A percentile compares a stretch with the other conserved stretches of the same genome.
Conservation (phyloP, 1,140 invertebrate species). For the Theocolax elegans region DNA sequence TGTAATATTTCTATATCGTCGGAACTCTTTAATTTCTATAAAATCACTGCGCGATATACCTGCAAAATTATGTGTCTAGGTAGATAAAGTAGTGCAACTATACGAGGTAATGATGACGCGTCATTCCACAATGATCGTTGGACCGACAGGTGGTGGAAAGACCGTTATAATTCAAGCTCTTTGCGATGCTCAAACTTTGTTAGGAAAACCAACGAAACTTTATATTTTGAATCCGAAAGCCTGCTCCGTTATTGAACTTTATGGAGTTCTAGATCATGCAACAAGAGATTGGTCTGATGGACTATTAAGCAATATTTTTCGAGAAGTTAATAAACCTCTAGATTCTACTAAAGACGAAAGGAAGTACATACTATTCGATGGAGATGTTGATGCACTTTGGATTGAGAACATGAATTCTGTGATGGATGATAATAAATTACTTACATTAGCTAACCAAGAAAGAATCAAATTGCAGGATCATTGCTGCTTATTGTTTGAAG, state of each 20-base stretch:
- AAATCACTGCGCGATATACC: no score
- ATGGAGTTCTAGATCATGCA: slow-evolving; percentile 86
- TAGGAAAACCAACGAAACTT: slow-evolving; percentile 82
- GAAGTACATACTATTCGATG: slow-evolving; percentile 90
- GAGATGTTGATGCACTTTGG: slow-evolving; percentile 93
- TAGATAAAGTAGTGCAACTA: slow-evolving; percentile 89
- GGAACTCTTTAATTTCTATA: no score
- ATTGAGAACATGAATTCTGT: slow-evolving; percentile 97
- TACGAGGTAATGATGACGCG: slow-evolving; percentile 95
- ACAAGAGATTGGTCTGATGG: slow-evolving; percentile 94
- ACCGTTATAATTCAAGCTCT: slow-evolving; percentile 85
- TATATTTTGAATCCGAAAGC: slow-evolving; percentile 87
- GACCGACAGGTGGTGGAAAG: slow-evolving; percentile 91
- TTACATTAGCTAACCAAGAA: slow-evolving; percentile 91
- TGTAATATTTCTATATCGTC: no score
- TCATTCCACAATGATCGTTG: slow-evolving; percentile 91
- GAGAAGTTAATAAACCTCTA: slow-evolving; percentile 85
- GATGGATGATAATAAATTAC: slow-evolving; percentile 92
- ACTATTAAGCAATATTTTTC: slow-evolving; percentile 88
- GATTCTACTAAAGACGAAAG: slow-evolving; percentile 73
- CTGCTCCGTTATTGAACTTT: slow-evolving; percentile 87
- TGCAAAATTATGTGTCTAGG: slow-evolving; percentile 64
- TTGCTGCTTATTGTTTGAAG: slow-evolving; percentile 90
- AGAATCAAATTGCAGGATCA: slow-evolving; percentile 84
- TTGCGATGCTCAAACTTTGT: slow-evolving; percentile 79